Evolutionary conservation across 2,888 invertebrate genomes (phyloP), one percentile per base, ranked within the genome.

Genomic region (Macaria notata): DNA sequence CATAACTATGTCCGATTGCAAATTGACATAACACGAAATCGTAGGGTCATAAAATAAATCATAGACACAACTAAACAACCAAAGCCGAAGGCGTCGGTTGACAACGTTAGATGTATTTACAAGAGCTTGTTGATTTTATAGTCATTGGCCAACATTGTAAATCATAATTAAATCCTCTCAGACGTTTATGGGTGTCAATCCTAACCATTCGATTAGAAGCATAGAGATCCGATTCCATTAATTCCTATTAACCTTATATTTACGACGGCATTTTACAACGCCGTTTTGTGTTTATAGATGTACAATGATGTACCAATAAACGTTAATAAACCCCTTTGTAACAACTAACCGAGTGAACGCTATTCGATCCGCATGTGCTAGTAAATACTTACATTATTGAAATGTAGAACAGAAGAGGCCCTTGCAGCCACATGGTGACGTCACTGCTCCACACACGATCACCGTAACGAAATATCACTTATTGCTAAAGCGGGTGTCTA

Each of bases 381-480:
- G 62, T 63, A 49, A 70, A 49, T 84, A 89, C 89, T 89, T 62
- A 88, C 89, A 85, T 81, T 67, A 81, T 75, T 57, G 79, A 78
- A 66, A 81, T 70, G 75, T 77, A 81, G 69, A 83, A 76, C 69
- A 81, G 69, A 56, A 81, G 73, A 65, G 76, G 73, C 72, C 77
- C 75, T 75, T 78, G 78, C 65, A 78, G 70, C 65, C 70, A 67
- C 82, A 81, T 84, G 73, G 68, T 79, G 76, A 49, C 64, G 65
- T 66, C 72, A 71, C 75, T n/a, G 65, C 62, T 73, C 72, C 68
- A 74, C 76, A 76, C 74, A 75, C 69, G 74, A 72, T 66, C 79
- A 75, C 76, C 70, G 69, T 75, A 75, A 72, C 71, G 60, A 75
- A 73, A 72, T 71, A 76, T 71, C 77, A 78, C 78, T 76, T 72